Percentiles rank a stretch among this genome's conserved stretches.
These are phyloP conservation scores for Alouatta palliata DNA, from an alignment of 2,113 vertebrate species.

Conservation along the genomic window DNA sequence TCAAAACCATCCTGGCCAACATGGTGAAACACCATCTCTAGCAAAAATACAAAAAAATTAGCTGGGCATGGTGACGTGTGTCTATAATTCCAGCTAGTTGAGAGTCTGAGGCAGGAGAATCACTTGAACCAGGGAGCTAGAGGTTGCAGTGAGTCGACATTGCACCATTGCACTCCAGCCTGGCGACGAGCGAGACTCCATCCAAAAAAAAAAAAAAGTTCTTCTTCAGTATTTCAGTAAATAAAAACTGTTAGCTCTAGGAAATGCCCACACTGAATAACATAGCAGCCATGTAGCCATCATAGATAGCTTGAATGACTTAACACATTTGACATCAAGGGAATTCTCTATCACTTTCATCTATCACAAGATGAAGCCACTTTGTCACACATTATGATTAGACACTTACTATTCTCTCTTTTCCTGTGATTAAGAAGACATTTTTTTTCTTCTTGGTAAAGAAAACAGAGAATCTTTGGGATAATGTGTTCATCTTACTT, in stretches of 20 bases:
- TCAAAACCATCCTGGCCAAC: no score
- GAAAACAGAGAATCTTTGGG: neutral
- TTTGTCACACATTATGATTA: neutral
- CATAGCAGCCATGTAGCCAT: neutral
- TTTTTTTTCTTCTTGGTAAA: constrained; percentile 1
- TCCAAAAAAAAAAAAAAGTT: neutral
- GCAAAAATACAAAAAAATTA: no score
- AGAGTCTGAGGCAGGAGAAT: no score
- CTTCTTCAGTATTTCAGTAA: neutral
- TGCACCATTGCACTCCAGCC: no score
- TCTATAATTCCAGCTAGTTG: no score
- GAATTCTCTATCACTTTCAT: neutral
- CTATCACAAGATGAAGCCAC: neutral
- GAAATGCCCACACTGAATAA: neutral
- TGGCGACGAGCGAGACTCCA: no score
- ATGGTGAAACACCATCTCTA: no score
- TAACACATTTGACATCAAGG: neutral
- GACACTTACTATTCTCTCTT: neutral
- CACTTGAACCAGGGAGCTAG: no score
- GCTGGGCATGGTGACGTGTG: no score
- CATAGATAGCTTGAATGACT: neutral
- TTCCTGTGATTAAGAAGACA: neutral
- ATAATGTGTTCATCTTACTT: neutral
- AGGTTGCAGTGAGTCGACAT: no score
- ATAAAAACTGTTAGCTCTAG: neutral